Evolutionary conservation across 2,888 invertebrate genomes (phyloP), one percentile per base, ranked within the genome.

Genomic region (Scotopteryx bipunctaria): DNA sequence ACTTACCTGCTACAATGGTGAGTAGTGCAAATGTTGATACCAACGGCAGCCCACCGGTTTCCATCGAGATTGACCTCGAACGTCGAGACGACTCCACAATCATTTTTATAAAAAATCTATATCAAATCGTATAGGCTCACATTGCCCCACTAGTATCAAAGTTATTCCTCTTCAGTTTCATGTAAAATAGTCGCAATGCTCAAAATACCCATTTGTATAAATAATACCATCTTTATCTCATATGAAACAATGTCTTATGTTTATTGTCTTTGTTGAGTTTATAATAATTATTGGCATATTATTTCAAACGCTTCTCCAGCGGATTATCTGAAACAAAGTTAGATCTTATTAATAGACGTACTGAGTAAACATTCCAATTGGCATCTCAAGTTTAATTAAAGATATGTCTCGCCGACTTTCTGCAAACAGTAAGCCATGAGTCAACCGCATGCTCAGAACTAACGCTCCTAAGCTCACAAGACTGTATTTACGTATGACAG

Each of bases 21-120:
- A 89, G 85, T 23, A 90, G 77, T 2, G 88, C 89, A 58, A 89
- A 89, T 23, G 89, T 89, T 5, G 89, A 89, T 38, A 90, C 86
- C 58, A 88, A 63, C 16, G 89, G 89, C 56, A 89, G 66, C 15
- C 88, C 84, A 27, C 88, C 86, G 53, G 83, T 81, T 71, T 89
- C 89, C 86, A 86, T 83, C 66, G 81, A 69, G 66, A 78, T 80
- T 52, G 75, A 67, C 69, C 81, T 79, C 50, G 77, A 61, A 27
- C 81, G 79, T 53, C 76, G 68, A 57, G 73, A 63, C 57, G 76
- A 72, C 66, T 85, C 83, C 63, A 69, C 67, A 71, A 70, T 72
- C 84, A 81, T 87, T 14, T 36, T 31, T 37, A n/a, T 25, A 49
- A 36, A 61, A 50, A 59, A 64, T 55, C 44, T 61, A 59, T 54